phyloP scores from a whole-genome alignment of 2,797 vertebrate genomes.

The Pseudopleuronectes americanus region DNA sequence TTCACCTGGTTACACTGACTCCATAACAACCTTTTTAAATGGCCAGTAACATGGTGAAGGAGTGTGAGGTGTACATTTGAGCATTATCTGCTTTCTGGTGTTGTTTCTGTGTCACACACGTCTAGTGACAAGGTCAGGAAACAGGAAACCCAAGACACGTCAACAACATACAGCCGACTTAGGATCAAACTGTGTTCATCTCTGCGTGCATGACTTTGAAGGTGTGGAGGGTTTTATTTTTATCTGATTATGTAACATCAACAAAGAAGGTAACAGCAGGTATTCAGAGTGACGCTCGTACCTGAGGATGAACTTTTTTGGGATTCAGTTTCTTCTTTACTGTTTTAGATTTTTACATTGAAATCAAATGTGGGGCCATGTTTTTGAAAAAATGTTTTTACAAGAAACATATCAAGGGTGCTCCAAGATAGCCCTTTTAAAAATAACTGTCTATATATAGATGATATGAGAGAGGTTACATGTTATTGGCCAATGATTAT shows the following conservation, averaged over 20 bases:
- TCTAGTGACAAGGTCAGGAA: conserved; percentile 50
- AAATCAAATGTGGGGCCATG: too few species aligned
- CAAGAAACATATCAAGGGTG: too few species aligned
- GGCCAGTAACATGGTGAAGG: background rate
- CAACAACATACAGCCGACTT: conserved; percentile 1
- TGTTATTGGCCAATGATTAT: background rate
- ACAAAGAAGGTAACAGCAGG: conserved; percentile 12
- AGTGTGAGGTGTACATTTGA: conserved; percentile 25
- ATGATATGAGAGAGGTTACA: background rate
- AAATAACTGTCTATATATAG: background rate
- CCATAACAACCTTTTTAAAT: conserved; percentile 32
- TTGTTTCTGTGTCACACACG: background rate
- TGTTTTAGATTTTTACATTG: background rate
- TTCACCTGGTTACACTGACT: conserved; percentile 20
- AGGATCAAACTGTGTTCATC: conserved; percentile 12
- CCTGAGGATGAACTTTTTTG: conserved; percentile 1
- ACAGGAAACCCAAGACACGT: conserved; percentile 55
- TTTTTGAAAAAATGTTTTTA: too few species aligned
- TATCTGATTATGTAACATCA: conserved; percentile 15
- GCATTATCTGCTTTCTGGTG: background rate
- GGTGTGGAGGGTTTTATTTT: background rate
- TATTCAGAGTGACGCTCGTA: conserved; percentile 3
- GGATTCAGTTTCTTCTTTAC: conserved; percentile 29
- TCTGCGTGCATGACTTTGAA: conserved; percentile 1
- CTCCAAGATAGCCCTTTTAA: background rate